Evolutionary conservation across 2,113 vertebrate species (phyloP), one percentile per base, ranked within the genome.

Genomic region (Urocolius indicus): DNA sequence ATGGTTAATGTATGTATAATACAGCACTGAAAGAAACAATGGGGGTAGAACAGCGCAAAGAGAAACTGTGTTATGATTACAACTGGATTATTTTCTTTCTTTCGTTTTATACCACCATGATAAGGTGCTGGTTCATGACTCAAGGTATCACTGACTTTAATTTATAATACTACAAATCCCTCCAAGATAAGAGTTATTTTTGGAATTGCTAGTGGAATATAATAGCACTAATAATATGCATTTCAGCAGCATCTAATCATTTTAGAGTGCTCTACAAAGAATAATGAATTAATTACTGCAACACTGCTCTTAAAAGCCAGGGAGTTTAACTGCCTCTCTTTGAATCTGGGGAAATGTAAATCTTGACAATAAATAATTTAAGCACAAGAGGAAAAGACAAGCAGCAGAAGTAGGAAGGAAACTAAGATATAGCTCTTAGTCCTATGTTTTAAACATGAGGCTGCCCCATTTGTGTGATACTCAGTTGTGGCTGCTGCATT

Each of bases 271-370:
- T 89, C 71, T 90, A 69, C 38, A 83, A 90, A 96, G 80, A 76
- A 46, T 73, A 76, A 96, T 92, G 77, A 94, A 93, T 95, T 94
- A 89, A 95, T 96, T 94, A 95, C 95, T 80, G 24, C 71, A 87
- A 24, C 32, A 27, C 41, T 79, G 38, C 62, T 90, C 48, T 96
- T 87, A 58, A 84, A 91, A 95, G 51, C 34, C 61, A 69, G 30
- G 19, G 45, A 82, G 49, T 61, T 43, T 90, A 85, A 82, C 38
- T 74, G 68, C 72, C 51, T 95, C 36, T 74, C 89, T 96, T 82
- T 91, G 36, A 91, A 87, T 87, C 84, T 82, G 36, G 41, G 58
- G 63, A 94, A 80, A 87, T 91, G 65, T 79, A 88, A 88, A 65
- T 82, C 78, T 76, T 91, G 48, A 84, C 59, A 87, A 65, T 95